Conservation (phyloP, 2,797 vertebrate genomes). For the Hippocampus kuda region DNA sequence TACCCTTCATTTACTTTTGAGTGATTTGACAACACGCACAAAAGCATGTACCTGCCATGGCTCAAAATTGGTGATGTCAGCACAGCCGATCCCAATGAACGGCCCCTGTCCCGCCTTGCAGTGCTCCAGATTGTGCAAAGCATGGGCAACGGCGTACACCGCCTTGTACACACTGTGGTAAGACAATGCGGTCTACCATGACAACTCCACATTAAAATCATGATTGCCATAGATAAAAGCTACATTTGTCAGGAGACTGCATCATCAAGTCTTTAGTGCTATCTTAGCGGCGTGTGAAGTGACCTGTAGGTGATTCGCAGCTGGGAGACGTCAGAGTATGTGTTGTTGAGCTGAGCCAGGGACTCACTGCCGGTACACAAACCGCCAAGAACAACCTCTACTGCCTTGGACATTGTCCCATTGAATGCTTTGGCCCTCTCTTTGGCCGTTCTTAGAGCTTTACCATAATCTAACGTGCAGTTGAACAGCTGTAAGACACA, state of each 20-base stretch:
- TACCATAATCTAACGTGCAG: constrained; percentile 64
- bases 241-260: not conserved
- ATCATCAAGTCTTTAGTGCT: not conserved
- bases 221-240: not conserved
- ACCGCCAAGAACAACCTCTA: constrained; percentile 36
- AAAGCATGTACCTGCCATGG: constrained; percentile 72
- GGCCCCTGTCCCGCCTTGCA: constrained; percentile 63
- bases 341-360: constrained; percentile 65
- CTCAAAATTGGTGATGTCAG: constrained; percentile 70
- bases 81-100: constrained; percentile 56
- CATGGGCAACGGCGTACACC: constrained; percentile 75
- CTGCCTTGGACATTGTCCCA: constrained; percentile 28
- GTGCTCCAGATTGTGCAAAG: constrained; percentile 67
- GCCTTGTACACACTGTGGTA: constrained; percentile 70
- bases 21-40: not conserved
- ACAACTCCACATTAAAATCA: not conserved
- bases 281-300: not conserved
- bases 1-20: not conserved
- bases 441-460: constrained; percentile 34
- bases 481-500: constrained; percentile 63
- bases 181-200: not conserved
- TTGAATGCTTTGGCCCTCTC: constrained; percentile 26
- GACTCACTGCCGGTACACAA: constrained; percentile 68
- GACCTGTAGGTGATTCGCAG: constrained; percentile 75
- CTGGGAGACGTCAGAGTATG: constrained; percentile 75